phyloP scores from a whole-genome alignment of 23 tunicate species.

The Trididemnum clinides region DNA sequence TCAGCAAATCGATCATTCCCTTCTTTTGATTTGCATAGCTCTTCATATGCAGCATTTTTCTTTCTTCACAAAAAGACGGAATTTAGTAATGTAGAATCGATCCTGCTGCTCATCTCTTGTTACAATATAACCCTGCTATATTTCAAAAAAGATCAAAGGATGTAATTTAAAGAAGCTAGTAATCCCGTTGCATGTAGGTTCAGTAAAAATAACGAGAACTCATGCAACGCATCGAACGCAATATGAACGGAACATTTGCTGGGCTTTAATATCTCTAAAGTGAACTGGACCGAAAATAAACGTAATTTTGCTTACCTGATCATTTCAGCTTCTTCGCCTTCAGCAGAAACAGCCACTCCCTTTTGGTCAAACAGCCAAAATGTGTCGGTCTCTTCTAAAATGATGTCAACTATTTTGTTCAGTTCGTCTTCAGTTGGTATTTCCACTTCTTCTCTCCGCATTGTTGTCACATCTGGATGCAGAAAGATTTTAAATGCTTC shows the following conservation, averaged over 20 bases:
- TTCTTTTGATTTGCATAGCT: constrained; percentile 71
- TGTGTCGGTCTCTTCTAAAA: constrained; percentile 93
- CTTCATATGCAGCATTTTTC: constrained; percentile 75
- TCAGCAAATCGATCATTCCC: constrained; percentile 86
- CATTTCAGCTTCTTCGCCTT: constrained; percentile 54
- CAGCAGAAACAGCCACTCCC: constrained; percentile 69
- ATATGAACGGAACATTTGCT: no score
- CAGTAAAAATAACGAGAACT: no score
- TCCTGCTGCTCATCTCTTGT: no score
- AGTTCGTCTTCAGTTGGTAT: constrained; percentile 80
- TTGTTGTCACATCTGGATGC: constrained; percentile 75
- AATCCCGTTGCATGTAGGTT: no score
- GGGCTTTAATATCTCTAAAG: no score
- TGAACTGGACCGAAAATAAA: neutral
- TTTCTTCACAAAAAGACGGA: no score
- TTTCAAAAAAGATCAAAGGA: no score
- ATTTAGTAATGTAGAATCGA: no score
- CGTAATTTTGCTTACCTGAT: constrained; percentile 29
- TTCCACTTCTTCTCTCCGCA: constrained; percentile 81
- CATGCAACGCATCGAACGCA: no score
- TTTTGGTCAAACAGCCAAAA: constrained; percentile 91
- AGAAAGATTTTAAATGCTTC: neutral
- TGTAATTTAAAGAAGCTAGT: no score
- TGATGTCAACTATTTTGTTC: constrained; percentile 77
- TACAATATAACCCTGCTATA: no score